Evolutionary conservation across 2,797 vertebrate genomes (phyloP).

Genomic region (Fundulus diaphanus): DNA sequence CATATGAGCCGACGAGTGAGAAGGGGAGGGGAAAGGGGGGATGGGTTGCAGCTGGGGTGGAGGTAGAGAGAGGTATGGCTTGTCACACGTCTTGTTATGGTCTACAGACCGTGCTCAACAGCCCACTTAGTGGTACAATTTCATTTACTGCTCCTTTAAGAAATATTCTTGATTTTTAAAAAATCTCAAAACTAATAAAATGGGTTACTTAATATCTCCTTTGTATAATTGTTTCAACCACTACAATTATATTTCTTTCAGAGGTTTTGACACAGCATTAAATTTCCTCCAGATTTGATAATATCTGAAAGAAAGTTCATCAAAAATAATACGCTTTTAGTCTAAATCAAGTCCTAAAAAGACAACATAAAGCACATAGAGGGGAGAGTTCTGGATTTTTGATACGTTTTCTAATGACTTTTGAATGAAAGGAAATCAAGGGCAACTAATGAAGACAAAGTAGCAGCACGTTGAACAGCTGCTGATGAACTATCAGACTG

Average conservation of each 20-base stretch:
- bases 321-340: slow-evolving; percentile 15
- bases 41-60: no score
- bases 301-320: slow-evolving; percentile 31
- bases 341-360: slow-evolving; percentile 22
- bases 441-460: slow-evolving; percentile 75
- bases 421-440: slow-evolving; percentile 58
- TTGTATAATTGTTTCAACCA: slow-evolving; percentile 4
- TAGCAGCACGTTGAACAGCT: slow-evolving; percentile 64
- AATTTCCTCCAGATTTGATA: slow-evolving; percentile 48
- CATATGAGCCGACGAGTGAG: no score
- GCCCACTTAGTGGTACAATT: no score
- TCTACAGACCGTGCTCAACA: no score
- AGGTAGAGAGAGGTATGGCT: no score
- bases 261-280: slow-evolving; percentile 18
- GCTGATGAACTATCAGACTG: slow-evolving; percentile 75
- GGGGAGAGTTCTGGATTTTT: slow-evolving; percentile 33
- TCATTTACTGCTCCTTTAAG: no score
- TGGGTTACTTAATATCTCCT: slow-evolving; percentile 36
- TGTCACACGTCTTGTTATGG: no score
- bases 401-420: slow-evolving; percentile 67
- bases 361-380: slow-evolving; percentile 4
- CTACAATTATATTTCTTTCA: slow-evolving; percentile 17
- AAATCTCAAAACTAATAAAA: slow-evolving; percentile 34
- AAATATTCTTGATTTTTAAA: slow-evolving; percentile 19
- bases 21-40: no score